Conservation (phyloP, 2,113 vertebrate species). For the Aspidoscelis tigris region DNA sequence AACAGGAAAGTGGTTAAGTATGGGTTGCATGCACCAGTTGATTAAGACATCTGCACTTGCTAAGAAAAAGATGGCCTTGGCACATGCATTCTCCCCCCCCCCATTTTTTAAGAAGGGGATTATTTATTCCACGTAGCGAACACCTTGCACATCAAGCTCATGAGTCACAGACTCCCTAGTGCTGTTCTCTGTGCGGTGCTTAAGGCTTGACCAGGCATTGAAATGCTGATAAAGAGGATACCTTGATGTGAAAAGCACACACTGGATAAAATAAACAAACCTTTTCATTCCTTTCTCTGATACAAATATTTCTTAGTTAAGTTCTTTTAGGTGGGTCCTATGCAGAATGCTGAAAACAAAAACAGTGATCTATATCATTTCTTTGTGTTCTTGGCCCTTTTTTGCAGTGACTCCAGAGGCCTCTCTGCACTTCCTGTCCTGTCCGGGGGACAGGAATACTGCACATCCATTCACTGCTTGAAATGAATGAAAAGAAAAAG, state of each 20-base stretch:
- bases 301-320: background rate
- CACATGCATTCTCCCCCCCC: too few relatives aligned
- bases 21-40: background rate
- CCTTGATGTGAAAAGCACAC: conserved; percentile 23
- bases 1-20: background rate
- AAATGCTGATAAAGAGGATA: conserved; percentile 19
- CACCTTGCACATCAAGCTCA: background rate
- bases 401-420: too few relatives aligned
- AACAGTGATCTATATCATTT: background rate
- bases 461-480: too few relatives aligned
- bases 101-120: too few relatives aligned
- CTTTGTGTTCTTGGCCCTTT: too few relatives aligned
- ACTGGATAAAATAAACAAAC: conserved; percentile 24
- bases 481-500: too few relatives aligned
- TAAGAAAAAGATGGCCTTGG: background rate
- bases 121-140: background rate
- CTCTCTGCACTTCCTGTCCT: too few relatives aligned
- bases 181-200: conserved; percentile 18
- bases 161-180: background rate
- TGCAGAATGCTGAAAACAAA: background rate
- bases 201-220: conserved; percentile 23
- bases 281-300: conserved; percentile 7
- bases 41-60: background rate
- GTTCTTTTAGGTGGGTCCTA: background rate
- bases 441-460: too few relatives aligned